Percentiles rank a stretch among this genome's conserved stretches.
These are phyloP conservation scores for Balaeniceps rex DNA, from an alignment of 2,113 vertebrate genomes.

Conservation along the genomic window DNA sequence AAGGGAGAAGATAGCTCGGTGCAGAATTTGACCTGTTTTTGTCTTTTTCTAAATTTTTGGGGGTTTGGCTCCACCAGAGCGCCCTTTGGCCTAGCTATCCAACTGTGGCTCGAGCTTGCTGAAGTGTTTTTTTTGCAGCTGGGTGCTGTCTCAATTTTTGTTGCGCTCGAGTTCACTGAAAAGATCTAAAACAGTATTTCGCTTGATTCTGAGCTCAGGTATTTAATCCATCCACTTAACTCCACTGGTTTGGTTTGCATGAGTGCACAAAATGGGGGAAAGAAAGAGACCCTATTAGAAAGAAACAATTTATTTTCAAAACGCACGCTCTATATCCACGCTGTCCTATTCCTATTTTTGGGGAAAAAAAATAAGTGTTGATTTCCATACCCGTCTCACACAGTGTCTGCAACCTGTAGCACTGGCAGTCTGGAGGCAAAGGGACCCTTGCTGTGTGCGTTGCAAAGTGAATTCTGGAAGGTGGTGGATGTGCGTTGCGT, in stretches of 20 bases:
- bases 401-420: neutral
- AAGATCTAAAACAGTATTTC: slow-evolving; percentile 29
- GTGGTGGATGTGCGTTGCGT: neutral
- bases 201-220: slow-evolving; percentile 72
- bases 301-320: neutral
- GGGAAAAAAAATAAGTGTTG: neutral
- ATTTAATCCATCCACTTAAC: slow-evolving; percentile 42
- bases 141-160: slow-evolving; percentile 24
- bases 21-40: neutral
- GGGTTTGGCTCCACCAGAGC: neutral
- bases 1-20: neutral
- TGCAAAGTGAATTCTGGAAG: neutral
- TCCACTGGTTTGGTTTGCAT: slow-evolving; percentile 30
- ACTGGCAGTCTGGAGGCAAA: neutral
- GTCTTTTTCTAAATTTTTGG: neutral
- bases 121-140: slow-evolving; percentile 29
- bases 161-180: slow-evolving; percentile 27
- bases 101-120: slow-evolving; percentile 29
- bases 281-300: neutral
- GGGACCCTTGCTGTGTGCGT: too few relatives aligned
- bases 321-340: neutral
- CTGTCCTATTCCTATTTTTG: neutral
- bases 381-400: neutral
- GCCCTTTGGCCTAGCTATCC: slow-evolving; percentile 23
- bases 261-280: neutral